Evolutionary conservation across 2,797 vertebrate genomes (phyloP).

Genomic region (Emys orbicularis): DNA sequence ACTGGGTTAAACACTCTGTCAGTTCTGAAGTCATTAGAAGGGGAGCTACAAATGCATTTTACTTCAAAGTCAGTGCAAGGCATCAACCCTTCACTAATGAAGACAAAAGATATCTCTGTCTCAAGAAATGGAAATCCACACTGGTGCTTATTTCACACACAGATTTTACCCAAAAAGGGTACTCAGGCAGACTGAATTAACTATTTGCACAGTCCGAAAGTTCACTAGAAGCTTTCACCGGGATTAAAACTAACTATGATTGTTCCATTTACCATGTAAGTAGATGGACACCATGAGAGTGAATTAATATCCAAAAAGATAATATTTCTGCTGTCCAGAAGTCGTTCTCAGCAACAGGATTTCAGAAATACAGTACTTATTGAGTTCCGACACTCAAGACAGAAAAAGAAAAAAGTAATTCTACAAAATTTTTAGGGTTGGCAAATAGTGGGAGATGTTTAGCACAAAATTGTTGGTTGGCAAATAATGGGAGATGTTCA

Average conservation of each 20-base stretch:
- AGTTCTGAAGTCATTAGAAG: too few relatives aligned
- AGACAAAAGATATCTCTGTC: not conserved
- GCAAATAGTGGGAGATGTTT: too few relatives aligned
- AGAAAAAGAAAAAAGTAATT: too few relatives aligned
- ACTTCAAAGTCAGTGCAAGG: not conserved
- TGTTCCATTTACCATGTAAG: not conserved
- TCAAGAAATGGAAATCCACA: not conserved
- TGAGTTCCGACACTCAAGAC: too few relatives aligned
- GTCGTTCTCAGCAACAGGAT: not conserved
- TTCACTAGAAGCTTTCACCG: not conserved
- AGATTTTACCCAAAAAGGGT: not conserved
- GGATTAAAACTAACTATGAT: not conserved
- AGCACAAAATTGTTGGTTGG: too few relatives aligned
- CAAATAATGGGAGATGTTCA: too few relatives aligned
- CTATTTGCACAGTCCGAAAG: not conserved
- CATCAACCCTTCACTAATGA: not conserved
- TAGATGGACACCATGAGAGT: not conserved
- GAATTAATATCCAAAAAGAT: too few relatives aligned
- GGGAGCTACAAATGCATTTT: not conserved
- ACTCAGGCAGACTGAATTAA: not conserved
- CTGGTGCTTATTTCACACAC: not conserved
- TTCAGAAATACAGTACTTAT: not conserved
- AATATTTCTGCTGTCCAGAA: not conserved
- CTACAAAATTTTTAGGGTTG: too few relatives aligned
- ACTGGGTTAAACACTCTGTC: too few relatives aligned